Evolutionary conservation across 1,140 invertebrate genomes (phyloP).

Genomic region (Zaprionus kolodkinae): DNA sequence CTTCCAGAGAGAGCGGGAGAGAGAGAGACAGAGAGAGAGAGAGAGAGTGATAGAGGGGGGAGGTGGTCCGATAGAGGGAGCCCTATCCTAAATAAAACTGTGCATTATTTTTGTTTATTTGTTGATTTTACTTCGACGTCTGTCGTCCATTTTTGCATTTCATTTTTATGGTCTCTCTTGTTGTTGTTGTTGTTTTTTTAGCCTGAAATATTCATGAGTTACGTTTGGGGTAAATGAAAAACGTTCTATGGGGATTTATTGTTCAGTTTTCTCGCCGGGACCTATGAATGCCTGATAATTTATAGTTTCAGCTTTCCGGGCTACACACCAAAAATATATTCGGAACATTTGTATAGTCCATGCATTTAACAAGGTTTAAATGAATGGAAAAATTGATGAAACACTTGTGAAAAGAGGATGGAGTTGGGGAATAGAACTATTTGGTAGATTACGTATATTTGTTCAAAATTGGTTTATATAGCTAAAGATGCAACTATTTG

Average conservation of each 20-base stretch:
- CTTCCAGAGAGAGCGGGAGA: slow-evolving; percentile 25
- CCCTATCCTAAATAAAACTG: slow-evolving; percentile 51
- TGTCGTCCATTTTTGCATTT: slow-evolving; percentile 68
- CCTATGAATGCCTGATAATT: slow-evolving; percentile 72
- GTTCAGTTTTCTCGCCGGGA: slow-evolving; percentile 49
- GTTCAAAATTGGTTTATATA: neutral
- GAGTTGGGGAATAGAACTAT: neutral
- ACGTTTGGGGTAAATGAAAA: slow-evolving; percentile 78
- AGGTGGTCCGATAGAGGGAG: slow-evolving; percentile 31
- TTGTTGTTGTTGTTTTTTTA: slow-evolving; percentile 18
- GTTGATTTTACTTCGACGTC: slow-evolving; percentile 59
- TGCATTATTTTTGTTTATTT: slow-evolving; percentile 79
- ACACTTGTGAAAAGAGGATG: too few relatives aligned
- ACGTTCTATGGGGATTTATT: slow-evolving; percentile 72
- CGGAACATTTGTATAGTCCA: slow-evolving; percentile 30
- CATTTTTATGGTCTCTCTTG: slow-evolving; percentile 42
- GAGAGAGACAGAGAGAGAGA: slow-evolving; percentile 18
- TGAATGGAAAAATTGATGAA: slow-evolving; percentile 19
- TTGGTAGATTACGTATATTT: neutral
- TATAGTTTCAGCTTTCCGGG: slow-evolving; percentile 59
- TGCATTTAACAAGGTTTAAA: slow-evolving; percentile 59
- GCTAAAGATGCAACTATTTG: neutral
- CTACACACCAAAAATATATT: slow-evolving; percentile 6
- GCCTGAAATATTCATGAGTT: slow-evolving; percentile 77
- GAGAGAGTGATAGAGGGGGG: slow-evolving; percentile 12